phyloP scores from a whole-genome alignment of 2,113 vertebrate genomes.

The Willisornis vidua region DNA sequence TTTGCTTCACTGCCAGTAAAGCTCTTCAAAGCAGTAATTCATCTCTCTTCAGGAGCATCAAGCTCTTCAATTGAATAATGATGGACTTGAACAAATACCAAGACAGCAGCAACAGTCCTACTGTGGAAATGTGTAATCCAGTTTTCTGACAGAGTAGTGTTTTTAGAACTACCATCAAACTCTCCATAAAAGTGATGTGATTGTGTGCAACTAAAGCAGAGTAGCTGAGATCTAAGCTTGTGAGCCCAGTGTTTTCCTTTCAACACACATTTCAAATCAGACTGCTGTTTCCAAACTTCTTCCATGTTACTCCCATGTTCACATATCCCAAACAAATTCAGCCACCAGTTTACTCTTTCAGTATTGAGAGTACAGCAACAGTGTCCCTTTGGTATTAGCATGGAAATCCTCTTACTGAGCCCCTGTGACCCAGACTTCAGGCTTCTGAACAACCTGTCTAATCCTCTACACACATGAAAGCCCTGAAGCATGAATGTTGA shows the following conservation, averaged over 20 bases:
- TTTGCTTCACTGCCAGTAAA: constrained; percentile 23
- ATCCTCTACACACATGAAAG: background rate
- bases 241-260: background rate
- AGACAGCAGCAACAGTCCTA: background rate
- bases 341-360: background rate
- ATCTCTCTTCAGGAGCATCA: constrained; percentile 33
- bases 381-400: background rate
- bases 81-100: constrained; percentile 46
- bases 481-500: background rate
- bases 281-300: background rate
- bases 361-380: background rate
- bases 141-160: background rate
- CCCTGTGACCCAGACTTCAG: background rate
- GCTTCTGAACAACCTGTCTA: background rate
- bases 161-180: constrained; percentile 18
- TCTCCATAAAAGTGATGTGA: background rate
- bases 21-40: constrained; percentile 53
- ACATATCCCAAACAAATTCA: background rate
- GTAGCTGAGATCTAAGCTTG: background rate
- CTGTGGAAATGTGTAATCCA: background rate
- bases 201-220: constrained; percentile 14
- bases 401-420: background rate
- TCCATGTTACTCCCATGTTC: background rate
- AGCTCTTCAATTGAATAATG: constrained; percentile 57
- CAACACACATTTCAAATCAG: background rate